Evolutionary conservation across 2,888 invertebrate species (phyloP).

Genomic region (Mactromeris polynyma): DNA sequence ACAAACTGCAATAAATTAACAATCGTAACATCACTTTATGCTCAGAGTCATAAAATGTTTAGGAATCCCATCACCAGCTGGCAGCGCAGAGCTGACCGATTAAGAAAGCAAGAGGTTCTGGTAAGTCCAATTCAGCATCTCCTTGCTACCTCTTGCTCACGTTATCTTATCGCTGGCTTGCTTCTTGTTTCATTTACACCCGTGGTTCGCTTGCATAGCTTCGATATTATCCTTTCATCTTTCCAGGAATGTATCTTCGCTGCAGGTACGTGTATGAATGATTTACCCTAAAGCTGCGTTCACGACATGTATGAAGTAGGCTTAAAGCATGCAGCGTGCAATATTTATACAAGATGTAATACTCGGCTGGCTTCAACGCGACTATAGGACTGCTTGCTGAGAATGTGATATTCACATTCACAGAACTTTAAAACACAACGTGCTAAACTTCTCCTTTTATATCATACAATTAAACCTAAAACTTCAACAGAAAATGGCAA

Average conservation of each 20-base stretch:
- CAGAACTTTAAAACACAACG: no score
- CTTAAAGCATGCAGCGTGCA: background rate
- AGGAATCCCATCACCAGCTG: background rate
- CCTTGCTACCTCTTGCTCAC: background rate
- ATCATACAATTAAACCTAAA: no score
- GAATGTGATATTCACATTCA: no score
- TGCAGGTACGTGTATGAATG: background rate
- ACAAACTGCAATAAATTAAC: constrained; percentile 53
- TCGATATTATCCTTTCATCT: background rate
- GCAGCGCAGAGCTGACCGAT: background rate
- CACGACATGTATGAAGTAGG: background rate
- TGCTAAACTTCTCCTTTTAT: no score
- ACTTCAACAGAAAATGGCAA: no score
- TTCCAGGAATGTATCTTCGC: background rate
- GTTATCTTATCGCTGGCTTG: background rate
- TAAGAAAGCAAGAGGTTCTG: background rate
- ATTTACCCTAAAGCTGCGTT: background rate
- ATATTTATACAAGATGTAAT: background rate
- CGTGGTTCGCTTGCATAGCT: background rate
- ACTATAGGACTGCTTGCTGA: no score
- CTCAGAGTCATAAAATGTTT: background rate
- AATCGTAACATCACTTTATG: background rate
- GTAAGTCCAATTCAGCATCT: background rate
- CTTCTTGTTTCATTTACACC: background rate
- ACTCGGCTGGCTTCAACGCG: background rate